Base-by-base conservation (phyloP, 2,797 vertebrate species). In the Discoglossus pictus region DNA sequence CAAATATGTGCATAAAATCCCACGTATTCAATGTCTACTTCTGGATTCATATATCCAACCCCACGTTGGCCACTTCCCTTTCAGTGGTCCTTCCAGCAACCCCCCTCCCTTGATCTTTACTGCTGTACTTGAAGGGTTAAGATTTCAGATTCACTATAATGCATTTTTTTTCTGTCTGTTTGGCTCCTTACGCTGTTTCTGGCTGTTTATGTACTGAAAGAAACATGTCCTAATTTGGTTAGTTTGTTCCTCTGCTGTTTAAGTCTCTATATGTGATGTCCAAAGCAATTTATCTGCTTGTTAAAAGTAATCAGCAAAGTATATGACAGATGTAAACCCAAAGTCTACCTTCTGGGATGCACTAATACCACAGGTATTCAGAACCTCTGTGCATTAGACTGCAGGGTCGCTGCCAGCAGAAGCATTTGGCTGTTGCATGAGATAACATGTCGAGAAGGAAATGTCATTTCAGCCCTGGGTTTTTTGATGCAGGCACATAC, bases 381-480 rank as follows among this genome's bases (percentile, higher is more conserved):
- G 7, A 15, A 5, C 20, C 59, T 31, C 27, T 31, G 4, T 31
- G 27, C 27, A 31, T 4, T 4, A 31, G 27, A 4, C 27, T 8
- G 59, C 59, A 5, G 44, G 35, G 24, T 9, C 16, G 4, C 48
- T 34, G 39, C 48, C 50, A 23, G 61, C 23, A 18, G 16, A 8
- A 42, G 39, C 39, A 65, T 52, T 53, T 34, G 38, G 61, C 16
- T 38, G 61, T n/a, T 48, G 44, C 64, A 31, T 44, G 53, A 48
- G 53, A 50, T 56, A 66, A 66, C 64, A 56, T 55, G 62, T 65
- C 50, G n/a, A 39, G 38, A 21, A 16, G 62, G 51, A 44, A 65
- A 25, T 12, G 54, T 48, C 64, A 27, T 34, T 12, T 42, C 18
- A 20, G 52, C 34, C 46, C 40, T 16, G 17, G 47, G 1, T 38